phyloP scores from a whole-genome alignment of 2,113 vertebrate species.

The Odocoileus hemionus region DNA sequence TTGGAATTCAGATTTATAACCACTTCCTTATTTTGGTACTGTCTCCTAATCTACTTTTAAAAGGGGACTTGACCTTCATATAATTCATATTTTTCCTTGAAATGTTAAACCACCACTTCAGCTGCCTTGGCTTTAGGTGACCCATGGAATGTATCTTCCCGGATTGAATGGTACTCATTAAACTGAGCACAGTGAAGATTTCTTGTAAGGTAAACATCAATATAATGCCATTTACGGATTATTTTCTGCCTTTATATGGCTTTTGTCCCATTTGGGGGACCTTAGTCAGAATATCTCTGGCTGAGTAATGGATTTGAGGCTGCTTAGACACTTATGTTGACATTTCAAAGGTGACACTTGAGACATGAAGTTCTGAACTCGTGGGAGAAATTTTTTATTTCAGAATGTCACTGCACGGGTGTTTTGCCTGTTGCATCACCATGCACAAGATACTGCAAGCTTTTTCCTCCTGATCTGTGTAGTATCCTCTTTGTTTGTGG shows the following conservation, averaged over 20 bases:
- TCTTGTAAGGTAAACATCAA: conserved; percentile 7
- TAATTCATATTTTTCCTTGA: conserved; percentile 65
- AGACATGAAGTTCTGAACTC: not conserved
- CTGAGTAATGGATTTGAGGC: not conserved
- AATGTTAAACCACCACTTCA: conserved; percentile 54
- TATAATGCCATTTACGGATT: conserved; percentile 42
- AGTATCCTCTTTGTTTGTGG: not conserved
- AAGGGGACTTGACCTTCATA: conserved; percentile 64
- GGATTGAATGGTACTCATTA: conserved; percentile 42
- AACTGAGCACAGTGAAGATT: not conserved
- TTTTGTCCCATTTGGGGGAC: conserved; percentile 1
- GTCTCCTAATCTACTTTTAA: conserved; percentile 56
- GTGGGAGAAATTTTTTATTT: not conserved
- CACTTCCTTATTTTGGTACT: conserved; percentile 50
- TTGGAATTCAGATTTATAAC: conserved; percentile 74
- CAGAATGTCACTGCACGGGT: not conserved
- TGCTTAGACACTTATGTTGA: not conserved
- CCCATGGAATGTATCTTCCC: conserved; percentile 10
- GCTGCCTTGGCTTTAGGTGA: conserved; percentile 17
- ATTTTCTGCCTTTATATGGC: not conserved
- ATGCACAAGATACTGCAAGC: not conserved
- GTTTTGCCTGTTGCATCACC: not conserved
- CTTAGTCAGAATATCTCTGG: not conserved
- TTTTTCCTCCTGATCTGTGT: not conserved
- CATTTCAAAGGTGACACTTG: not conserved